These are phyloP conservation scores for Gymnocheta viridis DNA, from an alignment of 2,888 invertebrate species.

Conservation along the genomic window DNA sequence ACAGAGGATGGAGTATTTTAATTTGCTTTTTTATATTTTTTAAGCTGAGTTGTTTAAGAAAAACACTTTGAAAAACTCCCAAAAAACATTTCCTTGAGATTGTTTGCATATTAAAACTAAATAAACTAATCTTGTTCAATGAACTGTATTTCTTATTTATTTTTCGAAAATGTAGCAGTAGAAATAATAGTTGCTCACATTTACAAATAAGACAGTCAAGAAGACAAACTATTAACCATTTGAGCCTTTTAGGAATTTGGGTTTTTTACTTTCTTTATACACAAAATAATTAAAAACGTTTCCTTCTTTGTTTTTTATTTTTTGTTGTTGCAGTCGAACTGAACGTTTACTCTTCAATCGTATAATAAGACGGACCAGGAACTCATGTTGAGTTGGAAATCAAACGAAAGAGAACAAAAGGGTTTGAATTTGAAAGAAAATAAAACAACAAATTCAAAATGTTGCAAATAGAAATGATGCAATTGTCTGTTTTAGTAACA, in stretches of 20 bases:
- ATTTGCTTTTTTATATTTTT: too few relatives aligned
- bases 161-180: too few relatives aligned
- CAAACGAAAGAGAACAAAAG: not conserved
- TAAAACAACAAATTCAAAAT: slow-evolving; percentile 44
- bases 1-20: too few relatives aligned
- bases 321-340: slow-evolving; percentile 6
- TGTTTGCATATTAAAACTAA: too few relatives aligned
- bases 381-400: slow-evolving; percentile 1
- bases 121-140: too few relatives aligned
- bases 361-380: slow-evolving; percentile 29
- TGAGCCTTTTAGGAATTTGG: too few relatives aligned
- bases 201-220: too few relatives aligned
- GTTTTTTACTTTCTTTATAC: not conserved
- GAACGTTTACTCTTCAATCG: slow-evolving; percentile 28
- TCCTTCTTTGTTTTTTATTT: not conserved
- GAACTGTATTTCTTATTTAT: too few relatives aligned
- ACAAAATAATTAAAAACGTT: not conserved
- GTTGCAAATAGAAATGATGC: slow-evolving; percentile 43
- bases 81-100: too few relatives aligned
- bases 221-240: too few relatives aligned
- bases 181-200: not conserved
- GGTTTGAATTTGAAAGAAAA: slow-evolving; percentile 16
- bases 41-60: not conserved
- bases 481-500: slow-evolving; percentile 68
- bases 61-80: not conserved